Conservation (phyloP, 2,888 invertebrate species). For the Hemistola chrysoprasaria region DNA sequence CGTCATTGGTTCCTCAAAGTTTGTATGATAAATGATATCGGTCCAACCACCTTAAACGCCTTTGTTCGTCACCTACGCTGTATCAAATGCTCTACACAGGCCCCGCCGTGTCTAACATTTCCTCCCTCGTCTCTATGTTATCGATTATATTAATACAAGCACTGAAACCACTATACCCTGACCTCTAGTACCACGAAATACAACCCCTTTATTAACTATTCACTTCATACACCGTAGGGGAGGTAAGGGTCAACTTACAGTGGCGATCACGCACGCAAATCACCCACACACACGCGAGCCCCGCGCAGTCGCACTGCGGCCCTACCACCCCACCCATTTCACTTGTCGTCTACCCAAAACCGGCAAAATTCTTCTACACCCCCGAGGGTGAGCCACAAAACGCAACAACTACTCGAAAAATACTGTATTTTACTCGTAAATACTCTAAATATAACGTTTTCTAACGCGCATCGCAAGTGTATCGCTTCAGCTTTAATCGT, state of each 20-base stretch:
- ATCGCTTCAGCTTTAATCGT: constrained; percentile 48
- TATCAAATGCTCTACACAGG: constrained; percentile 49
- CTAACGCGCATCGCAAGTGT: constrained; percentile 41
- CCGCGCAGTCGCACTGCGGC: constrained; percentile 64
- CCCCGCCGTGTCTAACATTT: constrained; percentile 75
- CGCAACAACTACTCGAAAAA: constrained; percentile 68
- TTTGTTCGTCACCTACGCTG: constrained; percentile 33
- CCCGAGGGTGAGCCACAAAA: constrained; percentile 64
- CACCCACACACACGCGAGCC: constrained; percentile 58
- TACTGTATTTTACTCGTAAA: constrained; percentile 39
- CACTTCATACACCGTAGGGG: constrained; percentile 33
- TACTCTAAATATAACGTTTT: constrained; percentile 38
- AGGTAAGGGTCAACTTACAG: constrained; percentile 42
- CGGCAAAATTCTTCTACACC: constrained; percentile 77
- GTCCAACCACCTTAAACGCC: no score
- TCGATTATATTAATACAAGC: constrained; percentile 73
- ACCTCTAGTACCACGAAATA: constrained; percentile 46
- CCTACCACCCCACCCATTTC: constrained; percentile 69
- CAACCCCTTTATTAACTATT: constrained; percentile 33
- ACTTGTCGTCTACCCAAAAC: constrained; percentile 57
- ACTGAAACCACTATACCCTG: constrained; percentile 41
- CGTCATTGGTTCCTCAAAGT: no score
- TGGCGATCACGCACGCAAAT: constrained; percentile 61
- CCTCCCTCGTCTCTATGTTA: constrained; percentile 70
- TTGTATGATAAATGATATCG: no score